Base-by-base conservation (phyloP, 2,797 vertebrate genomes). In the Ibycter americanus region DNA sequence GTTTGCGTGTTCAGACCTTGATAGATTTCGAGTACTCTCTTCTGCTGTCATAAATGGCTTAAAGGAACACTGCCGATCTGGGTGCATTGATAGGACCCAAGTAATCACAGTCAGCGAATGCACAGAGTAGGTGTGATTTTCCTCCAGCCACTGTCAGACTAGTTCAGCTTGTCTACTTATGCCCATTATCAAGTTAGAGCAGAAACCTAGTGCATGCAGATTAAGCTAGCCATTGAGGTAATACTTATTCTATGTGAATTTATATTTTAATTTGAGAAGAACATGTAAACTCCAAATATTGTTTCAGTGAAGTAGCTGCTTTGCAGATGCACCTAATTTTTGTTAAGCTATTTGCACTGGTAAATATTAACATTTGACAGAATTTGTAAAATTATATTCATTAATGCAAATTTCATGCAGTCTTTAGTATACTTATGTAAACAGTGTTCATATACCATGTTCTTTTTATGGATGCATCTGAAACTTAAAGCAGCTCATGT, bases 301-400 rank as follows among this genome's bases (percentile, higher is more conserved):
- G 15, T 51, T 94, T 92, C 76, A 82, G 55, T 67, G 70, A 89
- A 92, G 59, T 9, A 77, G 67, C 31, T 92, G 26, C 52, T 96
- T 83, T 82, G 31, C 61, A 90, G 82, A 89, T 71, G 42, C 36
- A 56, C 52, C 76, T 91, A 42, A 72, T 89, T 87, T 92, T 84
- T 91, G 44, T 72, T 77, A 76, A 81, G 72, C 59, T 82, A 8
- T 86, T 95, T 96, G 77, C 47, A 59, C 51, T 79, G 54, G 51
- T 81, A 91, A 97, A 87, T 96, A 73, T 94, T 96, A 95, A 83
- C 26, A 2, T 94, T 96, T 87, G 56, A 68, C 81, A 85, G 65
- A 70, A 80, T 97, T 92, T 74, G 74, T 84, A 67, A 92, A 95
- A 91, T 79, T 47, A 34, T 25, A 76, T 93, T 95, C 61, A 95